phyloP scores from a whole-genome alignment of 2,797 vertebrate species.

The Cuculus canorus region DNA sequence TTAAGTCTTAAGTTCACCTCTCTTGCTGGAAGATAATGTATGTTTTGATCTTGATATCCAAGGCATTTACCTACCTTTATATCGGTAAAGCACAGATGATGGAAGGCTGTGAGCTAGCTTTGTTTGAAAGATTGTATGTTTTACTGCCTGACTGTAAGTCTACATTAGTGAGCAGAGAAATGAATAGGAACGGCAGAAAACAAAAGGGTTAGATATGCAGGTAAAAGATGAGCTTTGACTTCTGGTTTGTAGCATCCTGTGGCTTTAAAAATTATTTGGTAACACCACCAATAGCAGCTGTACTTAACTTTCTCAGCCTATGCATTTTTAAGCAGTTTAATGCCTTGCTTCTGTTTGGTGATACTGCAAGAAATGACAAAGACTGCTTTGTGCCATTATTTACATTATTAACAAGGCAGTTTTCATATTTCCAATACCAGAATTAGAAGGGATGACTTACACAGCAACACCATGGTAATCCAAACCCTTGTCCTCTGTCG shows the following conservation, averaged over 20 bases:
- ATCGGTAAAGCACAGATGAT: background rate
- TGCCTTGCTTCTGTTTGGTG: background rate
- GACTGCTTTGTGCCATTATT: background rate
- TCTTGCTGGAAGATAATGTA: background rate
- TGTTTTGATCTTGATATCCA: background rate
- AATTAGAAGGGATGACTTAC: background rate
- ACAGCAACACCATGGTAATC: background rate
- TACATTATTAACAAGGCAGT: background rate
- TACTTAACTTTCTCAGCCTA: background rate
- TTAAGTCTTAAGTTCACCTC: background rate
- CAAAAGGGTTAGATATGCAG: background rate
- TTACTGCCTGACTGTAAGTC: background rate
- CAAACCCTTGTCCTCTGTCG: background rate
- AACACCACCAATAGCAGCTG: background rate
- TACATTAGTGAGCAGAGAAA: background rate
- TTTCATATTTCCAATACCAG: background rate
- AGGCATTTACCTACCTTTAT: background rate
- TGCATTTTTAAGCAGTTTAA: slow-evolving; percentile 18
- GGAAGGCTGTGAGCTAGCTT: background rate
- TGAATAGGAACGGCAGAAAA: background rate
- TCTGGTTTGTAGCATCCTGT: background rate
- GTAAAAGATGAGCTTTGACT: background rate
- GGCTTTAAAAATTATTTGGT: background rate
- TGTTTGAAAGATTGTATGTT: background rate
- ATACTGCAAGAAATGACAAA: background rate